A percentile compares a stretch with the other conserved stretches of the same genome.
Evolutionary conservation across 2,888 invertebrate species (phyloP).

Genomic region (Prenolepis imparis): DNA sequence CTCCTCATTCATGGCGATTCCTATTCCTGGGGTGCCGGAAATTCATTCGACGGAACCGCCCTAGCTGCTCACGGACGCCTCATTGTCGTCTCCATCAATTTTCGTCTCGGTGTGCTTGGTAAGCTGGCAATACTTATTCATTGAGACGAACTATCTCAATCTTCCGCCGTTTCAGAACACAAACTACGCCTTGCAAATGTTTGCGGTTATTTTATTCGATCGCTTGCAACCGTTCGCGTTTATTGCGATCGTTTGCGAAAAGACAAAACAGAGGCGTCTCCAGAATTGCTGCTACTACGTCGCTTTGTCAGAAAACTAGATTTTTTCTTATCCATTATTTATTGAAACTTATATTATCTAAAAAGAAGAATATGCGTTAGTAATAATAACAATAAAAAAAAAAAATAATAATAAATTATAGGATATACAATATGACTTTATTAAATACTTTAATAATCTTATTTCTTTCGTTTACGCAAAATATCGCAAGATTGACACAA

Average conservation of each 20-base stretch:
- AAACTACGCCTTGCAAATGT: neutral
- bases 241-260: neutral
- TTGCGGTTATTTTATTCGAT: conserved; percentile 21
- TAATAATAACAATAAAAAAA: neutral
- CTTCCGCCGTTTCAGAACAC: neutral
- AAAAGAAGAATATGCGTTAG: neutral
- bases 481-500: neutral
- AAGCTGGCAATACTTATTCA: conserved; percentile 53
- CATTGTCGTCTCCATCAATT: conserved; percentile 96
- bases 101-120: conserved; percentile 93
- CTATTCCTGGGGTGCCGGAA: conserved; percentile 98
- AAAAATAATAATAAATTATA: neutral
- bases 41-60: conserved; percentile 98
- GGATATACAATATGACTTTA: neutral
- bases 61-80: conserved; percentile 96
- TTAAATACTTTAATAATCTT: neutral
- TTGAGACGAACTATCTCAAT: conserved; percentile 2
- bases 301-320: neutral
- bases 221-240: neutral
- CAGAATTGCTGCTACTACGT: neutral
- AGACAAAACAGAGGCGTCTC: neutral
- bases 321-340: neutral
- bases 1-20: conserved; percentile 98
- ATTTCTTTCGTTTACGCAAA: neutral
- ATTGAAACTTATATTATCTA: neutral